Conservation (phyloP, 2,797 vertebrate genomes). For the Anas capensis region DNA sequence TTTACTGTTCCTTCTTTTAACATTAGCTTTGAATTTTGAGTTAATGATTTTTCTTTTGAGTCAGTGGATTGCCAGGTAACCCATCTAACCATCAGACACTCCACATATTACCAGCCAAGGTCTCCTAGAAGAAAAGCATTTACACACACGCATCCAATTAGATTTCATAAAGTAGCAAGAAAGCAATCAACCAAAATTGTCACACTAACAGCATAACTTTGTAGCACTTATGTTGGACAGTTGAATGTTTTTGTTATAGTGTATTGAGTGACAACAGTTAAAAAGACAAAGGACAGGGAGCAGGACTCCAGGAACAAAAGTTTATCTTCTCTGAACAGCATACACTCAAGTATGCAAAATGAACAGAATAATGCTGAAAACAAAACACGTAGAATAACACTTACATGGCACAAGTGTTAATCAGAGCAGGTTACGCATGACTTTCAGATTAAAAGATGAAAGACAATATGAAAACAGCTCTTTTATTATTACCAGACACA, state of each 20-base stretch:
- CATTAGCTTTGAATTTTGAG: not conserved
- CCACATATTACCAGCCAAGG: not conserved
- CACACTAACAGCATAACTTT: not conserved
- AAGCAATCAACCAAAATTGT: not conserved
- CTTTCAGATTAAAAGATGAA: not conserved
- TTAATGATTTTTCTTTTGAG: not conserved
- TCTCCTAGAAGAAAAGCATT: not conserved
- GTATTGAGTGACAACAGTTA: not conserved
- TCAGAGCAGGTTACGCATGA: not conserved
- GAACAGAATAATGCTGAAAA: not conserved
- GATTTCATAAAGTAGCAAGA: not conserved
- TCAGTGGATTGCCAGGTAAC: not conserved
- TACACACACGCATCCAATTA: not conserved
- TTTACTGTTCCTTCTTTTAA: not conserved
- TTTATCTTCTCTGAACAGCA: not conserved
- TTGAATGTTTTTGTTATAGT: not conserved
- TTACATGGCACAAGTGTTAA: not conserved
- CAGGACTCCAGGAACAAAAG: not conserved
- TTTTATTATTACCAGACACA: not conserved
- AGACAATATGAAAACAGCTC: not conserved
- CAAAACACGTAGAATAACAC: not conserved
- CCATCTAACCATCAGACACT: not conserved
- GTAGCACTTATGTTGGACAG: not conserved
- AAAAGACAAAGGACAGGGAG: not conserved
- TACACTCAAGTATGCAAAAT: not conserved